Evolutionary conservation across 92 coral and sea anemone species (phyloP), one percentile per base, ranked within the genome.

Genomic region (Epizoanthus scotinus): DNA sequence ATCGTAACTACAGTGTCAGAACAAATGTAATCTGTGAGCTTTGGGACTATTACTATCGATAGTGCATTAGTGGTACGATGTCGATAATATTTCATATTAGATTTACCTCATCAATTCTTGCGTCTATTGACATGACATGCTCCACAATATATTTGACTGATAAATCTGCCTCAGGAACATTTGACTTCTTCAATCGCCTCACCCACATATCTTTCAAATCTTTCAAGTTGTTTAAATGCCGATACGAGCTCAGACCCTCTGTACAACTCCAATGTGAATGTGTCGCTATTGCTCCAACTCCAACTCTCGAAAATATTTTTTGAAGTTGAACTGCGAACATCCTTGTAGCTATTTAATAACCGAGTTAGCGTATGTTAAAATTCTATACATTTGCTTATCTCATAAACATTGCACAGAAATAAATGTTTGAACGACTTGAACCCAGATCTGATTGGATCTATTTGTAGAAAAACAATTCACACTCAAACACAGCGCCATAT

Each of bases 121-220:
- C 62, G 84, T 53, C 54, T 71, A 10, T 88, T 87, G 70, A 57
- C 4, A 91, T 68, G 8, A 85, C 89, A 63, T 91, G 89, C 62
- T 86, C 85, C 49, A 79, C 19, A 26, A 91, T 89, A 82, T 86
- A 84, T 15, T 78, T 86, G 22, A 91, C 87, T 5, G 93, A 89
- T 52, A 82, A 49, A 2, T 91, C 91, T 36, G 86, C 85, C 31
- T 91, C 96, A 4, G 93, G 93, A 29, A 91, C 84, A 21, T 77
- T 71, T 2, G 44, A 42, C 28, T 84, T 63, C 52, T 54, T 54
- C 22, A 91, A 53, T 20, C 83, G 87, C 44, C 58, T 54, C 10
- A 72, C 64, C 96, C 96, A 91, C 13, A 60, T 36, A 26, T 71
- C 56, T 28, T 70, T 63, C 63, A 88, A 6, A 47, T 42, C 10